Percentiles rank a stretch among this genome's conserved stretches.
Evolutionary conservation across 37 sponge, comb jelly and placozoan genomes (phyloP).

Genomic region (Ephydatia muelleri): DNA sequence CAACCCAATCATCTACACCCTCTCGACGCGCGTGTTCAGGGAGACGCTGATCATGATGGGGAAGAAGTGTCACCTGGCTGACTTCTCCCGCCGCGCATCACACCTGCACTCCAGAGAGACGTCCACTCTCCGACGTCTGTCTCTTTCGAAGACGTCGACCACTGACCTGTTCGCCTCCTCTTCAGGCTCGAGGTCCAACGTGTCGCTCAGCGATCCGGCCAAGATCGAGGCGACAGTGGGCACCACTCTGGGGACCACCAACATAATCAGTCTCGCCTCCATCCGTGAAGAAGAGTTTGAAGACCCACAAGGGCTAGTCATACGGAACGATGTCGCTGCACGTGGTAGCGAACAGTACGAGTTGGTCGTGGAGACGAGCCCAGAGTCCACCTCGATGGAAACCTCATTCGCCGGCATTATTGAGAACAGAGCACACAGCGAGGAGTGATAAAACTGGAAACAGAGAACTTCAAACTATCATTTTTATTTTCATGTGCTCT

Average conservation of each 20-base stretch:
- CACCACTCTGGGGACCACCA: not conserved
- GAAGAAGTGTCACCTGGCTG: slow-evolving; percentile 26
- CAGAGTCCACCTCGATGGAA: no score
- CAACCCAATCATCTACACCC: slow-evolving; percentile 81
- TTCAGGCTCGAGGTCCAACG: not conserved
- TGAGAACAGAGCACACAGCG: no score
- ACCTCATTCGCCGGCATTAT: no score
- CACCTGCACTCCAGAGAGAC: not conserved
- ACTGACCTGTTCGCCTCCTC: not conserved
- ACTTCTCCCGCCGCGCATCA: not conserved
- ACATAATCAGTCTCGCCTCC: not conserved
- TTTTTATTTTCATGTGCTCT: no score
- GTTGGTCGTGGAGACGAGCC: no score
- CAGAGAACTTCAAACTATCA: no score
- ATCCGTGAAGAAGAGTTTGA: no score
- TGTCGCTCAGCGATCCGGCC: not conserved
- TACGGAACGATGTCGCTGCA: no score
- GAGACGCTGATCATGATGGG: slow-evolving; percentile 40
- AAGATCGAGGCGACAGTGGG: not conserved
- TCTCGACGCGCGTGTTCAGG: slow-evolving; percentile 64
- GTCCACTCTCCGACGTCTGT: not conserved
- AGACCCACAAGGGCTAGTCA: no score
- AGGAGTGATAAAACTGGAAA: no score
- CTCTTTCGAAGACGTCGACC: not conserved
- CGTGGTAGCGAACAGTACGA: no score